Base-by-base conservation (phyloP, 92 coral and sea anemone genomes). In the Metridium senile region DNA sequence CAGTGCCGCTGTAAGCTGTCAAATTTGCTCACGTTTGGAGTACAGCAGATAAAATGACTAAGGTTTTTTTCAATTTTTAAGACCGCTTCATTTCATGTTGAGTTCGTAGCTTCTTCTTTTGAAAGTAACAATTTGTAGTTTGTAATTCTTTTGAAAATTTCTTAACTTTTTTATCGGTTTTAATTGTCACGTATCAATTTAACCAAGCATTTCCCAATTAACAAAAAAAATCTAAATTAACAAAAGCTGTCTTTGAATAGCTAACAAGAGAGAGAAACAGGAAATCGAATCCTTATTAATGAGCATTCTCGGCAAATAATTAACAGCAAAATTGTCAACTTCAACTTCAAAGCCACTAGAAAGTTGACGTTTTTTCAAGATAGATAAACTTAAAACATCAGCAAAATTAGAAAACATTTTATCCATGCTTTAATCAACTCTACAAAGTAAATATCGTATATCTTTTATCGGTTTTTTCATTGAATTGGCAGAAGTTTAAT, bases 201-300 rank as follows among this genome's bases (percentile, higher is more conserved):
- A 73, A 73, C 47, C 78, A 73, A 35, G 20, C 78, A 2, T 19
- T 51, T 33, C 56, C 34, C 68, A 73, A 73, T 73, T 73, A 73
- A 73, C 78, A 73, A 58, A 73, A 73, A 73, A 58, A 54, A n/a
- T 58, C 78, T 29, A 73, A 61, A 73, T 73, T 73, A 73, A 73
- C 78, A 73, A 73, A 33, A 73, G 53, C 78, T 73, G 78, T 33
- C 78, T 51, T 47, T 31, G 21, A 18, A 45, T 16, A 33, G 54
- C 78, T 73, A 58, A 73, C 78, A 73, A 61, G 67, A 7, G 54
- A 62, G 31, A 58, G 18, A 58, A 47, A 58, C 66, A 73, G 78
- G 78, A 73, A 73, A 73, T 34, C 20, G 33, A 13, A 73, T 53
- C 22, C 53, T 57, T 58, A 73, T 73, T 73, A 73, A 73, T 73